Conservation (phyloP, 2,888 invertebrate genomes). For the Suillia variegata region DNA sequence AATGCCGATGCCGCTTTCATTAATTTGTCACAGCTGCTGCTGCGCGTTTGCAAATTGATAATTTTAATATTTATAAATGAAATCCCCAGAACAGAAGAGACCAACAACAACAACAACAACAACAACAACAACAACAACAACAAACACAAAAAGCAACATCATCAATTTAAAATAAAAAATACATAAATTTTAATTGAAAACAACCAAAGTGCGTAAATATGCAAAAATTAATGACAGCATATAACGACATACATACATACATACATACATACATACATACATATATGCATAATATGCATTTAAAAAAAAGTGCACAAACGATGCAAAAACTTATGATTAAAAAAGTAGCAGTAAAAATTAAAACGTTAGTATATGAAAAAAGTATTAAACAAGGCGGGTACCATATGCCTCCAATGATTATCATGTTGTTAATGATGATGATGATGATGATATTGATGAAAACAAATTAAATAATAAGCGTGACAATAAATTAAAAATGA, state of each 20-base stretch:
- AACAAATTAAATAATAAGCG: conserved; percentile 32
- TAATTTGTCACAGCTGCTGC: not conserved
- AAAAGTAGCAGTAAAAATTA: not conserved
- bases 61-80: not conserved
- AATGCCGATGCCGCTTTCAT: not conserved
- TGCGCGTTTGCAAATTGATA: not conserved
- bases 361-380: no score
- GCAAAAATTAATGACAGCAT: conserved; percentile 27
- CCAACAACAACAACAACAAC: not conserved
- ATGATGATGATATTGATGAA: conserved; percentile 34
- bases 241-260: conserved; percentile 28
- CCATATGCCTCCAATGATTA: no score
- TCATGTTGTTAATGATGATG: no score
- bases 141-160: not conserved
- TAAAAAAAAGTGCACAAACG: not conserved
- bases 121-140: not conserved
- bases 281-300: conserved; percentile 19
- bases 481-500: conserved; percentile 28
- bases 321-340: not conserved
- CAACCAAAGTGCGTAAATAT: conserved; percentile 1
- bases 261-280: conserved; percentile 25
- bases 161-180: conserved; percentile 3
- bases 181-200: conserved; percentile 5
- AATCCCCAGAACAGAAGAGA: not conserved
- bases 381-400: no score